Conservation (phyloP, 2,113 vertebrate species). For the Corydoras sp. region DNA sequence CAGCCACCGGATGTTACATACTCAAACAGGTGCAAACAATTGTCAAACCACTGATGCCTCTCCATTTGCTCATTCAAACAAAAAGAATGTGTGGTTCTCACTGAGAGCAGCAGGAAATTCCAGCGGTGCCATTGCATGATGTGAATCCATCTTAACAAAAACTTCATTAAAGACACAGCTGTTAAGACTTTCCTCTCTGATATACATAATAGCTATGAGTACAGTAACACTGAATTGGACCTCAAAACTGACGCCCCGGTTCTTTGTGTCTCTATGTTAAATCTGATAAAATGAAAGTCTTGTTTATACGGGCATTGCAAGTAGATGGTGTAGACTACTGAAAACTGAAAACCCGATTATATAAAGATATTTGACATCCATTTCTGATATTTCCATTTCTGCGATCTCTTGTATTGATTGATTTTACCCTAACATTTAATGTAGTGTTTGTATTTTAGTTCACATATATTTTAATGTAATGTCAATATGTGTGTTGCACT, state of each 20-base stretch:
- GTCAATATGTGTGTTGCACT: neutral
- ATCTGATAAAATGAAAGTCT: neutral
- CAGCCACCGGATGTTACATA: neutral
- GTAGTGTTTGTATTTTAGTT: too few species aligned
- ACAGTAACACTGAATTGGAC: neutral
- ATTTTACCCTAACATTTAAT: too few species aligned
- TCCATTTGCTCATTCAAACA: slow-evolving; percentile 10
- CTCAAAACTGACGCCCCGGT: neutral
- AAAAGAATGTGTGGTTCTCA: slow-evolving; percentile 1
- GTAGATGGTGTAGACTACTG: neutral
- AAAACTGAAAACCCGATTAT: neutral
- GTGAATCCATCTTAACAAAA: slow-evolving; percentile 9
- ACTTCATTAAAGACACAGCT: neutral
- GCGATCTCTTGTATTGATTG: too few species aligned
- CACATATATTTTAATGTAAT: neutral
- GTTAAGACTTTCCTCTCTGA: slow-evolving; percentile 6
- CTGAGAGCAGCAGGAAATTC: neutral
- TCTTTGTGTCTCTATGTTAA: slow-evolving; percentile 1
- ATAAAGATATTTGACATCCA: too few species aligned
- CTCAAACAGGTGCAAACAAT: neutral
- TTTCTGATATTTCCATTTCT: too few species aligned
- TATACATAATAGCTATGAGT: neutral
- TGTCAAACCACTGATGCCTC: slow-evolving; percentile 6
- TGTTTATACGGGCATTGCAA: slow-evolving; percentile 18
- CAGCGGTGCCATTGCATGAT: neutral